A percentile compares a stretch with the other conserved stretches of the same genome.
Evolutionary conservation across 1,140 invertebrate genomes (phyloP).

Genomic region (Apis cerana): DNA sequence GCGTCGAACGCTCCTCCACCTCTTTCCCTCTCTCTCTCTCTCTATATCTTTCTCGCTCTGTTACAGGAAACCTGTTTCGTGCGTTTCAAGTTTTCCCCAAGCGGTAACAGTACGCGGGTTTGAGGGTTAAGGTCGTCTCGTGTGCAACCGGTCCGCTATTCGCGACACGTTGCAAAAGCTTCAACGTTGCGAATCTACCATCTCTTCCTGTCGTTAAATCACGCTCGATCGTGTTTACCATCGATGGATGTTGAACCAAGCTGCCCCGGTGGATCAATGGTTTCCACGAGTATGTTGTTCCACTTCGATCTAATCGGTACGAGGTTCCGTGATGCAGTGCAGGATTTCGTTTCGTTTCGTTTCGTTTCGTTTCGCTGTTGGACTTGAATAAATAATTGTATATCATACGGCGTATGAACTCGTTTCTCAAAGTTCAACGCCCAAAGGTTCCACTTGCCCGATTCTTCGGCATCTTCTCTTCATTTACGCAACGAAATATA

Average conservation of each 20-base stretch:
- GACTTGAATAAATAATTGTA: not conserved
- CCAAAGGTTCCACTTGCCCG: too few species aligned
- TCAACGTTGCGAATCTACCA: not conserved
- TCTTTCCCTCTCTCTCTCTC: not conserved
- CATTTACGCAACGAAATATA: too few species aligned
- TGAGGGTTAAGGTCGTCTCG: slow-evolving; percentile 56
- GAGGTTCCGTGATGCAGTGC: not conserved
- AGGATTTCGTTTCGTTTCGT: not conserved
- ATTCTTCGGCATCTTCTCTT: too few species aligned
- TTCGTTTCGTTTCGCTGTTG: not conserved
- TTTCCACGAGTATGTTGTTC: not conserved
- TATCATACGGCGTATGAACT: too few species aligned
- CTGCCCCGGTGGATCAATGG: not conserved
- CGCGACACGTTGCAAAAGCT: slow-evolving; percentile 19
- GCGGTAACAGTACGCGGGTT: slow-evolving; percentile 50
- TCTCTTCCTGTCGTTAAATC: slow-evolving; percentile 8
- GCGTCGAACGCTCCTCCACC: not conserved
- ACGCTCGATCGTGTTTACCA: not conserved
- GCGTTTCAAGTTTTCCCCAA: slow-evolving; percentile 52
- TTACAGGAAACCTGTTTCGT: slow-evolving; percentile 47
- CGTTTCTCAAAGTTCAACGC: too few species aligned
- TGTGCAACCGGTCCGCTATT: slow-evolving; percentile 45
- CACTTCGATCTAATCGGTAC: not conserved
- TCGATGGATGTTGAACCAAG: not conserved
- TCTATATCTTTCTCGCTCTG: slow-evolving; percentile 1